These are phyloP conservation scores for Lycaon pictus DNA, from an alignment of 2,113 vertebrate genomes.

Conservation along the genomic window DNA sequence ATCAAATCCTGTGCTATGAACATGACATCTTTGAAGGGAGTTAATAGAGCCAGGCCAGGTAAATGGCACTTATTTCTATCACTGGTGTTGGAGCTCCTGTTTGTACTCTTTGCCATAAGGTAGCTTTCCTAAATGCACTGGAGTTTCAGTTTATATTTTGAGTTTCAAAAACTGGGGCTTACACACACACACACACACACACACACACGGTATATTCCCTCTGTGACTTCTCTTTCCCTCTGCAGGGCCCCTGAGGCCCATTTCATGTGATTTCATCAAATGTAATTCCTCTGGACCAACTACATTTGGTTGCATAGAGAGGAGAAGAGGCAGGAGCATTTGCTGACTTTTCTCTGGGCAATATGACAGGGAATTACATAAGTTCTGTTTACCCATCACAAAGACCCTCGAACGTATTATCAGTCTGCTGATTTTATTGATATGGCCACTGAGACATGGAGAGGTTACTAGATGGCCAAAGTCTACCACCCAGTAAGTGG, in stretches of 20 bases:
- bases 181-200: not conserved
- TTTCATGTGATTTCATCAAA: not conserved
- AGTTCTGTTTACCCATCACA: not conserved
- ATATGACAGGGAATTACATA: not conserved
- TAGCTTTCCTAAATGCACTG: not conserved
- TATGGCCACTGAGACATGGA: not conserved
- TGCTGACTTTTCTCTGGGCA: not conserved
- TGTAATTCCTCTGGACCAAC: not conserved
- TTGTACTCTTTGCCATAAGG: not conserved
- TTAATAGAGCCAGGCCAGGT: not conserved
- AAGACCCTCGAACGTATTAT: not conserved
- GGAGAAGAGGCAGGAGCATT: not conserved
- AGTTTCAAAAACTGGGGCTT: constrained; percentile 10
- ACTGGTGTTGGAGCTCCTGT: not conserved
- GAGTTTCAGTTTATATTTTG: not conserved
- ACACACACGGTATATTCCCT: not conserved
- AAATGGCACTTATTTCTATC: not conserved
- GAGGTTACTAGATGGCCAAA: not conserved
- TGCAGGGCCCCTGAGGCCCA: not conserved
- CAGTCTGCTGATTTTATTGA: not conserved
- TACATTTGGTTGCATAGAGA: not conserved
- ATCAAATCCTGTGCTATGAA: not conserved
- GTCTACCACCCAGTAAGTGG: not conserved
- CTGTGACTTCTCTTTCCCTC: not conserved
- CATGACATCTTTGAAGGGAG: not conserved